Base-by-base conservation (phyloP, 2,113 vertebrate genomes). In the Nibea coibor region DNA sequence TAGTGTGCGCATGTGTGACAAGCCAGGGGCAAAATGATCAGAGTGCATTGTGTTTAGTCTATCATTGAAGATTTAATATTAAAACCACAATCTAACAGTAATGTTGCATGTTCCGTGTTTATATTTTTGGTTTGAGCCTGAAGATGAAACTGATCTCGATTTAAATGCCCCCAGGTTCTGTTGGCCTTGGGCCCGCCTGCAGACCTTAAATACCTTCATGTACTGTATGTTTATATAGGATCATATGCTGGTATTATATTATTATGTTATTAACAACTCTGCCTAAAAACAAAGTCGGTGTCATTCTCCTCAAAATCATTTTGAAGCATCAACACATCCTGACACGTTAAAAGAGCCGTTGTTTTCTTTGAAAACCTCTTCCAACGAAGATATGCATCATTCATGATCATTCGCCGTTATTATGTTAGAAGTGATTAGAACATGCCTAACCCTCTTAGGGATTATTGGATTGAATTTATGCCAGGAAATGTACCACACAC, bases 361-460 rank as follows among this genome's bases (percentile, higher is more conserved):
- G 28, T 79, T 81, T 71, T 72, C 24, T 86, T 68, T 72, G 0
- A 72, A 71, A 75, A 86, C 43, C 1, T 1, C 68, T 70, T 76
- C 48, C 28, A 47, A 83, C 39, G 74, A 74, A 82, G 69, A 88
- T 78, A 76, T 85, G 73, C 85, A 88, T 88, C 77, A 72, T 82
- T 88, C 74, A 86, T 75, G 71, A 87, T 73, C 68, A 82, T 88
- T 88, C 67, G 51, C 50, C 68, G 74, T 86, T 80, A 88, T 91
- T 88, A 54, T 88, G 85, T 85, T 90, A 67, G 75, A 83, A 85
- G 89, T 91, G 90, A 92, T 92, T 89, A 89, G 81, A 89, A 90
- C 84, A 87, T 80, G 78, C 79, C 82, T 84, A 87, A 88, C 80
- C 90, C 88, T 92, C 87, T 90, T 86, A 86, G 45, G 72, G 89